These are phyloP conservation scores for Protophormia terraenovae DNA, from an alignment of 2,888 invertebrate species.

Conservation along the genomic window DNA sequence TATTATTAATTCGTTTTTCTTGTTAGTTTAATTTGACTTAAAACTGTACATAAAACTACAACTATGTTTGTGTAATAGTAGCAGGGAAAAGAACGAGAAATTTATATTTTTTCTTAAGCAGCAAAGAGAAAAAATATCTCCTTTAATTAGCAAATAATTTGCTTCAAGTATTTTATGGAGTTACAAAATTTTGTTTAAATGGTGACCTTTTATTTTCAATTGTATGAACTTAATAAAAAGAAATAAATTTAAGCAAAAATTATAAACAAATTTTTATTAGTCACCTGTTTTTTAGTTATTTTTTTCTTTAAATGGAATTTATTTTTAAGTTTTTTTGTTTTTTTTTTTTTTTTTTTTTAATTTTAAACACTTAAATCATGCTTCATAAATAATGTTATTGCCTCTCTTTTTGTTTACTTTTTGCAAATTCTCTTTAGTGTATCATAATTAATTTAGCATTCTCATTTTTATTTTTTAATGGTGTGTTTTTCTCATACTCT, in stretches of 20 bases:
- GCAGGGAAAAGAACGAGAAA: neutral
- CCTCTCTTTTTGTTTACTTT: neutral
- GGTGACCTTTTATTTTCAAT: neutral
- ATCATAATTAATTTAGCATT: neutral
- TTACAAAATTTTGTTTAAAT: too few species aligned
- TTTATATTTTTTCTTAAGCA: neutral
- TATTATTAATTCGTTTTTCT: neutral
- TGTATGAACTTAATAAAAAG: too few species aligned
- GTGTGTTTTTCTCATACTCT: neutral
- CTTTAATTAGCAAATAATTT: neutral
- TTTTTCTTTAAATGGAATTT: neutral
- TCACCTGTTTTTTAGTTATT: neutral
- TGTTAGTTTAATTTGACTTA: slow-evolving; percentile 58
- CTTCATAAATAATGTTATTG: neutral
- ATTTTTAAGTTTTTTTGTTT: too few species aligned
- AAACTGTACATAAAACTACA: slow-evolving; percentile 66
- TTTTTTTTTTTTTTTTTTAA: too few species aligned
- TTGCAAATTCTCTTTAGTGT: neutral
- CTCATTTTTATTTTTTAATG: neutral
- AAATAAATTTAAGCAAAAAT: neutral
- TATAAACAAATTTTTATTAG: neutral
- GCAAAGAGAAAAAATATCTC: neutral
- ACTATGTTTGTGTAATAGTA: slow-evolving; percentile 16
- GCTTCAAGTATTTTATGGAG: too few species aligned
- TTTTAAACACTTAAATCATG: neutral